phyloP scores from a whole-genome alignment of 2,888 invertebrate species.

The Suillia variegata region DNA sequence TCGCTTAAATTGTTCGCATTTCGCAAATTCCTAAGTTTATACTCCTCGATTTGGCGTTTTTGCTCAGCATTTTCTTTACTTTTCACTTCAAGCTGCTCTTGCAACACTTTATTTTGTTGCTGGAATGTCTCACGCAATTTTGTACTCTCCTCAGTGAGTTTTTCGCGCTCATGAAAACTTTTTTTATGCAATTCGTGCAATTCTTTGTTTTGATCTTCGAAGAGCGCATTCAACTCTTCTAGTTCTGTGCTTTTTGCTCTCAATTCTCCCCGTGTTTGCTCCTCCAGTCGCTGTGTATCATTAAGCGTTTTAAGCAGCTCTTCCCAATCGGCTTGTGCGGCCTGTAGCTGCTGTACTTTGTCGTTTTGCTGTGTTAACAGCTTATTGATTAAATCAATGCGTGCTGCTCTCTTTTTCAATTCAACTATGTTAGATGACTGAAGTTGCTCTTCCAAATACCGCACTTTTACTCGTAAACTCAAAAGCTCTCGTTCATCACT shows the following conservation, averaged over 20 bases:
- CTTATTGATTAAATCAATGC: slow-evolving; percentile 40
- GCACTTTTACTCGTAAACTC: slow-evolving; percentile 33
- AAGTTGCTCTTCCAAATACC: slow-evolving; percentile 33
- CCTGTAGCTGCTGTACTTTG: slow-evolving; percentile 44
- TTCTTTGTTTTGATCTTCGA: slow-evolving; percentile 50
- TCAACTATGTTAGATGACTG: background rate
- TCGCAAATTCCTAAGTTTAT: slow-evolving; percentile 24
- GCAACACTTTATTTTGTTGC: slow-evolving; percentile 27
- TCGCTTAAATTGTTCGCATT: too few relatives aligned
- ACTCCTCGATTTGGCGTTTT: slow-evolving; percentile 19
- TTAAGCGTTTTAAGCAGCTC: slow-evolving; percentile 43
- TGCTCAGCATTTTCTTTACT: slow-evolving; percentile 16
- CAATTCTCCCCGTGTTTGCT: slow-evolving; percentile 37
- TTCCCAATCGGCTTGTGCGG: slow-evolving; percentile 50
- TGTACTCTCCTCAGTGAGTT: slow-evolving; percentile 9
- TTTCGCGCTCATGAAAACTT: slow-evolving; percentile 26
- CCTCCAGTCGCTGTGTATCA: slow-evolving; percentile 39
- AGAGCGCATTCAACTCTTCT: slow-evolving; percentile 50
- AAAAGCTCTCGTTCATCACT: slow-evolving; percentile 9
- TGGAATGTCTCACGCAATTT: slow-evolving; percentile 39
- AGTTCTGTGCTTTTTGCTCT: slow-evolving; percentile 43
- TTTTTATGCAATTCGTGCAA: slow-evolving; percentile 43
- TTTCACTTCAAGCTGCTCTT: slow-evolving; percentile 10
- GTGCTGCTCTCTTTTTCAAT: slow-evolving; percentile 21
- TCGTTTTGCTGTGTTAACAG: slow-evolving; percentile 45